A percentile compares a stretch with the other conserved stretches of the same genome.
phyloP scores from a whole-genome alignment of 2,113 vertebrate species.

The Propithecus coquereli region DNA sequence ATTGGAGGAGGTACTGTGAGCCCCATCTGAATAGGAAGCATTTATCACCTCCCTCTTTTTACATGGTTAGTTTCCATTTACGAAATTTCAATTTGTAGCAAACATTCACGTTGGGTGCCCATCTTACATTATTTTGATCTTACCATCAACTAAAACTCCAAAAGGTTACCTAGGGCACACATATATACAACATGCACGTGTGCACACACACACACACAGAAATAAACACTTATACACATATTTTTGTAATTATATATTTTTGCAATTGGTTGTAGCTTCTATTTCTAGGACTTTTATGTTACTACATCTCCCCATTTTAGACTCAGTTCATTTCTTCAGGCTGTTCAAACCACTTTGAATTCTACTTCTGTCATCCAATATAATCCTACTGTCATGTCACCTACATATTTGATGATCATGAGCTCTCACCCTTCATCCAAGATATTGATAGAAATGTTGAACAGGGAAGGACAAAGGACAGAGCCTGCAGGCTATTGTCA shows the following conservation, averaged over 20 bases:
- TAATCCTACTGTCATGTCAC: neutral
- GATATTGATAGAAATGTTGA: neutral
- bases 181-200: neutral
- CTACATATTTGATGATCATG: neutral
- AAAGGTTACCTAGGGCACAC: neutral
- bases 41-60: neutral
- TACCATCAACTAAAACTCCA: neutral
- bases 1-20: neutral
- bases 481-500: neutral
- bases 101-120: neutral
- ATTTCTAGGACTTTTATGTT: neutral
- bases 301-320: neutral
- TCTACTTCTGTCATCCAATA: neutral
- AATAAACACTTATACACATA: accelerated
- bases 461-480: neutral
- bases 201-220: neutral
- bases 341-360: neutral
- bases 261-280: neutral
- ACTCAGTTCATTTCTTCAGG: neutral
- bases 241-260: neutral
- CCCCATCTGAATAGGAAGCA: neutral
- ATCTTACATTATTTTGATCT: neutral
- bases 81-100: neutral
- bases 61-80: neutral
- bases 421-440: neutral